A percentile compares a stretch with the other conserved stretches of the same genome.
Evolutionary conservation across 2,113 vertebrate genomes (phyloP).

Genomic region (Eubucco bourcierii): DNA sequence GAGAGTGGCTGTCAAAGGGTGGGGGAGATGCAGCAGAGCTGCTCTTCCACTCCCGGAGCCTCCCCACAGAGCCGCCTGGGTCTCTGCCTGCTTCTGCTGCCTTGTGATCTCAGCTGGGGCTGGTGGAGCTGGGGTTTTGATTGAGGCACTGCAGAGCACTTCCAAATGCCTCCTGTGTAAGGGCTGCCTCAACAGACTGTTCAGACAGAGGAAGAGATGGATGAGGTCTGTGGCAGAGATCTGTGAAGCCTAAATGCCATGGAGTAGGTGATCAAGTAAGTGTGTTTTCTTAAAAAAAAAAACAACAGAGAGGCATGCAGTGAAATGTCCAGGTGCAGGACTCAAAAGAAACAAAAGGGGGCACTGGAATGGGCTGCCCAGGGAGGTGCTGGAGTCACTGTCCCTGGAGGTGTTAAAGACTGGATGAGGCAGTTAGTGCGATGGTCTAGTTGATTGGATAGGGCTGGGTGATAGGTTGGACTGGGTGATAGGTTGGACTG

Average conservation of each 20-base stretch:
- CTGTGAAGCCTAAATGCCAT: background rate
- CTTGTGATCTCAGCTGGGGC: constrained; percentile 54
- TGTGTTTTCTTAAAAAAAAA: background rate
- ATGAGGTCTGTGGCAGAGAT: background rate
- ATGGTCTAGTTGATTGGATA: too few relatives aligned
- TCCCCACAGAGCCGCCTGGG: background rate
- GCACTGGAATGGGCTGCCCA: background rate
- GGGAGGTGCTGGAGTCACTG: too few relatives aligned
- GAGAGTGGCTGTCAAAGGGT: background rate
- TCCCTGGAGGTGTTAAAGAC: too few relatives aligned
- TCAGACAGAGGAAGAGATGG: background rate
- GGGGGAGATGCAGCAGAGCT: background rate
- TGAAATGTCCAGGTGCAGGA: background rate
- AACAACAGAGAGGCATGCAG: background rate
- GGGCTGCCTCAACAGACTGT: background rate
- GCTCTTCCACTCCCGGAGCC: background rate
- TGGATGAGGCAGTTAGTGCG: too few relatives aligned
- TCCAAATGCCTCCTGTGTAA: background rate
- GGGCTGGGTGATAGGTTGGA: too few relatives aligned
- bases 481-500: too few relatives aligned
- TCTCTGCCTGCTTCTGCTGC: background rate
- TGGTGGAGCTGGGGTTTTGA: background rate
- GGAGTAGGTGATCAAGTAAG: background rate
- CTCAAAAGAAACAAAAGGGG: background rate
- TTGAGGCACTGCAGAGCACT: constrained; percentile 21